A percentile compares a stretch with the other conserved stretches of the same genome.
phyloP scores from a whole-genome alignment of 2,113 vertebrate species.

The Psilopogon haemacephalus region DNA sequence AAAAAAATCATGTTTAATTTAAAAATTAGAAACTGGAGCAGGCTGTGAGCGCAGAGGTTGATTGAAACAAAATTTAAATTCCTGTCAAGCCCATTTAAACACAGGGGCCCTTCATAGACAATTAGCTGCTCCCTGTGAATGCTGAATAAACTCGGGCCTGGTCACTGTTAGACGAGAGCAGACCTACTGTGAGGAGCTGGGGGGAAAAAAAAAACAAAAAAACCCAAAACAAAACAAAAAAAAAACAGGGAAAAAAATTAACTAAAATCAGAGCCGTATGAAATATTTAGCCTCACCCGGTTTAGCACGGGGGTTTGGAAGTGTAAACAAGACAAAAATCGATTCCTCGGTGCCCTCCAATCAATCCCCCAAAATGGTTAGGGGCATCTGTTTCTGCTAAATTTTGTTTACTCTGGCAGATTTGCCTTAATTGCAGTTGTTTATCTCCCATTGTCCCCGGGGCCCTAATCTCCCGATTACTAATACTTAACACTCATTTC shows the following conservation, averaged over 20 bases:
- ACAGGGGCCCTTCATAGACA: constrained; percentile 84
- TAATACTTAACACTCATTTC: constrained; percentile 92
- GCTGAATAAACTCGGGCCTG: constrained; percentile 76
- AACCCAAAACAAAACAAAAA: no score
- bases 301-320: constrained; percentile 82
- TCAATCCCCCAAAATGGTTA: constrained; percentile 82
- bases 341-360: constrained; percentile 85
- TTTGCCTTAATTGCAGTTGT: constrained; percentile 86
- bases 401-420: constrained; percentile 83
- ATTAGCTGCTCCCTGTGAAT: constrained; percentile 83
- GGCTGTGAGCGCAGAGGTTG: constrained; percentile 81
- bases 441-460: constrained; percentile 81
- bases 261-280: constrained; percentile 79
- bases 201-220: constrained; percentile 78
- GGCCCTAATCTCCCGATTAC: constrained; percentile 84
- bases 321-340: constrained; percentile 97
- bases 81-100: constrained; percentile 86
- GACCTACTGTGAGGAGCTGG: constrained; percentile 71
- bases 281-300: constrained; percentile 78
- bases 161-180: constrained; percentile 73
- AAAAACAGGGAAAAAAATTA: constrained; percentile 80
- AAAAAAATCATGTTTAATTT: constrained; percentile 79
- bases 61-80: constrained; percentile 86
- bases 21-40: constrained; percentile 85
- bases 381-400: constrained; percentile 82